Base-by-base conservation (phyloP, 2,888 invertebrate species). In the Megastigmus dorsalis region DNA sequence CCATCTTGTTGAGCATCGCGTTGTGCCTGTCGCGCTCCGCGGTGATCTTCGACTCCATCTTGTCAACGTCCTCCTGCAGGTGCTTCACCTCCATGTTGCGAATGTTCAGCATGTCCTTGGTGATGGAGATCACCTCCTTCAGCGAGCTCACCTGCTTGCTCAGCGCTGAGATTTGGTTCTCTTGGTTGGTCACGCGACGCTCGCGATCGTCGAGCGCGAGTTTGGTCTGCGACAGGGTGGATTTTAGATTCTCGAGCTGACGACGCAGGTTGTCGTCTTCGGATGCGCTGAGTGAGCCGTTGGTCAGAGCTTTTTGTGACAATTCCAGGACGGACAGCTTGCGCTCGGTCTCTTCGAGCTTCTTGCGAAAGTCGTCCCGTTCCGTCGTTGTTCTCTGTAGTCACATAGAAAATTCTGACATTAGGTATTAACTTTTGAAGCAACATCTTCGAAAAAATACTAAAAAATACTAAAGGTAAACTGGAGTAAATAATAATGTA, bases 111-210 rank as follows among this genome's bases (percentile, higher is more conserved):
- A 95, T 89, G 80, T 95, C 94, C 85, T 95, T 95, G 1, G 95
- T 95, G 74, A 95, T 94, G 9, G 90, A 88, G n/a, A 95, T 92
- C 52, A 95, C 95, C 83, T 95, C 95, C 84, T 95, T 95, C 36
- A 95, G 89, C 0, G 95, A 94, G 48, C 91, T 90, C 6, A 95
- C 93, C 86, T 95, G 94, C 6, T 91, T 91, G 30, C 89, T 91
- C 57, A 94, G 86, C 0, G 94, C 94, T 74, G 91, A 91, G 66
- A 95, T 94, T 87, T 95, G 95, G 78, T 93, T 89, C 84, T 95
- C 95, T 83, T 95, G 94, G 84, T 94, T 94, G 0, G 78, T 76
- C 2, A 84, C 80, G 0, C 82, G 71, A 0, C 84, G 83, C 43
- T 79, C 81, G 2, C 84, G 83, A 33, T 86, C 87, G 9, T 82